A percentile compares a stretch with the other conserved stretches of the same genome.
Evolutionary conservation across 1,140 invertebrate species (phyloP).

Genomic region (Bombus waltoni): DNA sequence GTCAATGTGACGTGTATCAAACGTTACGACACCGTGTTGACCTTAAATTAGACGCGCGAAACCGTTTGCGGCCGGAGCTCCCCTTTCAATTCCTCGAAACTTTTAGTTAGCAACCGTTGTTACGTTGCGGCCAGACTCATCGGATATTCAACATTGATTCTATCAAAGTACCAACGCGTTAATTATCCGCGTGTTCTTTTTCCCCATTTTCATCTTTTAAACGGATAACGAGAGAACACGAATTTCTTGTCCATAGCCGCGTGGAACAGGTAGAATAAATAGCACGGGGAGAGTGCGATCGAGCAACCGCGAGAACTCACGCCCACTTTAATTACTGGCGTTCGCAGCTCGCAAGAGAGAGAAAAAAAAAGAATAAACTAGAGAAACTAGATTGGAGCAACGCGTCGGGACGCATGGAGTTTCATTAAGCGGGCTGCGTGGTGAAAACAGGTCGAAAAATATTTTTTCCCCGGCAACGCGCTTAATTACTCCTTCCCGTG

Average conservation of each 20-base stretch:
- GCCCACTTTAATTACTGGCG: slow-evolving; percentile 32
- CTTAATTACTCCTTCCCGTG: slow-evolving; percentile 29
- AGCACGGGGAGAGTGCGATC: background rate
- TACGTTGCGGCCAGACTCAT: background rate
- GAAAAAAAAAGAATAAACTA: background rate
- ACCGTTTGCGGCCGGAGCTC: slow-evolving; percentile 1
- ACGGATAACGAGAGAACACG: background rate
- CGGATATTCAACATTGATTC: background rate
- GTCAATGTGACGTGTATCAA: slow-evolving; percentile 65
- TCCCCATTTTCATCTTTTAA: background rate
- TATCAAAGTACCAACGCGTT: background rate
- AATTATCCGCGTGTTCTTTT: background rate
- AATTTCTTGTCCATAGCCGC: background rate
- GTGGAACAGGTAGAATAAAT: too few species aligned
- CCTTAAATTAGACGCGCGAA: slow-evolving; percentile 67
- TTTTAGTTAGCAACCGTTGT: background rate
- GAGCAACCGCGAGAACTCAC: slow-evolving; percentile 25
- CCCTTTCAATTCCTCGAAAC: slow-evolving; percentile 33
- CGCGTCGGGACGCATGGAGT: background rate
- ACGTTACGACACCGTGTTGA: slow-evolving; percentile 64
- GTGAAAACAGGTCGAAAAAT: slow-evolving; percentile 8
- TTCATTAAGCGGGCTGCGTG: slow-evolving; percentile 7
- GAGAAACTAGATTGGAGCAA: background rate
- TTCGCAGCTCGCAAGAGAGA: too few species aligned
- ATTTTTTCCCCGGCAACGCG: slow-evolving; percentile 18